Evolutionary conservation across 2,113 vertebrate genomes (phyloP).

Genomic region (Pomatostomus ruficeps): DNA sequence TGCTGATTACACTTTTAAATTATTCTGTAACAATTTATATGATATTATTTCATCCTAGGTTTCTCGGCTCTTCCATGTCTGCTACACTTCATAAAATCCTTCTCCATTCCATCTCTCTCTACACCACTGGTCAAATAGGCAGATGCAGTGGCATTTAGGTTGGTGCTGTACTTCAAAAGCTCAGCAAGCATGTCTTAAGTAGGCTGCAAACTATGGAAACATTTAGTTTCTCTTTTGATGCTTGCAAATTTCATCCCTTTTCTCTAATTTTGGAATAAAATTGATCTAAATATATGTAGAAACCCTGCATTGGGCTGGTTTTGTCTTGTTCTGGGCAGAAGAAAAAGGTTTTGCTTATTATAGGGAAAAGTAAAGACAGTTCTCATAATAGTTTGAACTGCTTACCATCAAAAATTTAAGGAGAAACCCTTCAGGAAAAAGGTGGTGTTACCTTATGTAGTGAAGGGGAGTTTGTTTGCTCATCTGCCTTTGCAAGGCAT

Average conservation of each 20-base stretch:
- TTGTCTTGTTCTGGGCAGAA: not conserved
- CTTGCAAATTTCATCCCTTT: not conserved
- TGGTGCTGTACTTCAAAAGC: not conserved
- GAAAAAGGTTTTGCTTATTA: not conserved
- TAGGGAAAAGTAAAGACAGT: not conserved
- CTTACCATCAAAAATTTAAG: not conserved
- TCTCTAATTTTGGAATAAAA: not conserved
- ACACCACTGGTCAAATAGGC: not conserved
- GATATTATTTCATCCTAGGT: not conserved
- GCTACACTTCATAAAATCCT: not conserved
- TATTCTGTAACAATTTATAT: not conserved
- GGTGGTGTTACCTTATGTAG: not conserved
- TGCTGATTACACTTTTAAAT: not conserved
- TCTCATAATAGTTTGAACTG: not conserved
- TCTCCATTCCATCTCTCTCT: not conserved
- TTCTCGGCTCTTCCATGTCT: not conserved
- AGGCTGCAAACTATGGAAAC: not conserved
- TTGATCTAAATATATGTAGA: not conserved
- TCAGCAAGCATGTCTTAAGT: not conserved
- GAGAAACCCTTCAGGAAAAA: not conserved
- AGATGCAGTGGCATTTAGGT: not conserved
- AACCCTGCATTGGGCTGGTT: fast-evolving
- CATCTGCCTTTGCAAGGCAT: not conserved
- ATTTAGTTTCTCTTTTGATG: not conserved
- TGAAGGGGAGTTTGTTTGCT: not conserved